These are phyloP conservation scores for Labeo rohita DNA, from an alignment of 2,113 vertebrate species.

Conservation along the genomic window DNA sequence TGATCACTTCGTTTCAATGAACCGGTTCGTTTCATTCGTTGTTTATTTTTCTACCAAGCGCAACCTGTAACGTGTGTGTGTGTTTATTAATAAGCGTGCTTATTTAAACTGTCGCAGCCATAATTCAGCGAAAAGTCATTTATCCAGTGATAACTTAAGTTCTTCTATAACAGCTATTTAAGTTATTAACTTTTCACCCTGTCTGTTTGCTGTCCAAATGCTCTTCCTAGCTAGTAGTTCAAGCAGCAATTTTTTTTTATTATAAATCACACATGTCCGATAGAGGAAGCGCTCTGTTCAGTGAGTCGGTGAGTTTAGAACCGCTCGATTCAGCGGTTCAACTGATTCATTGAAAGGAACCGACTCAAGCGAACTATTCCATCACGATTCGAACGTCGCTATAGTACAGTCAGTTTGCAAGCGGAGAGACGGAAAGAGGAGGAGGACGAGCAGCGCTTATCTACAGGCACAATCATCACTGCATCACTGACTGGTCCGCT, in stretches of 20 bases:
- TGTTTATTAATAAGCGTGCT: neutral
- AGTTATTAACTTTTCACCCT: too few species aligned
- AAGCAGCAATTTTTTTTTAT: too few species aligned
- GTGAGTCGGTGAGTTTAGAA: too few species aligned
- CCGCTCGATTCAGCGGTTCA: neutral
- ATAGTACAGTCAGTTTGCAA: neutral
- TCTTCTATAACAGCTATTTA: too few species aligned
- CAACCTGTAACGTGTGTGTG: neutral
- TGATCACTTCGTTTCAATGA: neutral
- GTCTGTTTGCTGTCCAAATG: neutral
- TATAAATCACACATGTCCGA: too few species aligned
- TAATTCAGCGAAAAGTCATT: neutral
- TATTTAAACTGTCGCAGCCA: neutral
- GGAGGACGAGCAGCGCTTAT: neutral
- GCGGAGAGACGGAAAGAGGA: neutral
- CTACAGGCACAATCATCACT: constrained; percentile 1
- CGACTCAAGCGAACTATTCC: neutral
- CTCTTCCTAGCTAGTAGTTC: neutral
- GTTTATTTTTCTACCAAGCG: neutral
- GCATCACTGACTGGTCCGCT: neutral
- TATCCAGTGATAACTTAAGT: neutral
- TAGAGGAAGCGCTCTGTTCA: too few species aligned
- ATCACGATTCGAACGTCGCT: neutral
- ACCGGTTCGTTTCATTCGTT: too few species aligned
- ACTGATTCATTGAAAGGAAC: constrained; percentile 13